Evolutionary conservation across 2,113 vertebrate species (phyloP).

Genomic region (Cromileptes altivelis): DNA sequence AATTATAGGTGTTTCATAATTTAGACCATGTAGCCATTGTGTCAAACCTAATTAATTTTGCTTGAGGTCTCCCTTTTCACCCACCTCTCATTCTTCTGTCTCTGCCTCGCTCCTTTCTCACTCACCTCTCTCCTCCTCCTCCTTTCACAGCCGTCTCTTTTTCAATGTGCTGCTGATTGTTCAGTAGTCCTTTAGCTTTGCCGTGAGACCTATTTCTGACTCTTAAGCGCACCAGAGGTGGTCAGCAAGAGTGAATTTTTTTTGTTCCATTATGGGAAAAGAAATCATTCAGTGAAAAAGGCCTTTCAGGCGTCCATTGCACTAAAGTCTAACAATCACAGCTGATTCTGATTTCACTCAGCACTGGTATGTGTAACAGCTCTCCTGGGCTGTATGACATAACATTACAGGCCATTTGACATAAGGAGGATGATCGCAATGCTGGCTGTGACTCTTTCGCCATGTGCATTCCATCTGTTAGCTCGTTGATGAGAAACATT

Average conservation of each 20-base stretch:
- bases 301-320: conserved; percentile 9
- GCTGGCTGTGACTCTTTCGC: conserved; percentile 19
- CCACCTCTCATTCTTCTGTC: conserved; percentile 38
- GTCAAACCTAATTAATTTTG: conserved; percentile 49
- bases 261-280: conserved; percentile 32
- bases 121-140: background rate
- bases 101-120: background rate
- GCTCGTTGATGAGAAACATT: conserved; percentile 26
- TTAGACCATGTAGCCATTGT: conserved; percentile 39
- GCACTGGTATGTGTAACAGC: conserved; percentile 36
- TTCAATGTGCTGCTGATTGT: conserved; percentile 53
- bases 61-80: conserved; percentile 15
- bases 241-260: conserved; percentile 32
- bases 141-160: conserved; percentile 31
- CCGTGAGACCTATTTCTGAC: conserved; percentile 61
- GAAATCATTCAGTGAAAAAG: conserved; percentile 5
- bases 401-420: conserved; percentile 54
- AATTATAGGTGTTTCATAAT: conserved; percentile 35
- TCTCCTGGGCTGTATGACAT: conserved; percentile 53
- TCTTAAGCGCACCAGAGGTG: conserved; percentile 39
- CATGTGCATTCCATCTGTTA: conserved; percentile 48
- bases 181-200: conserved; percentile 30
- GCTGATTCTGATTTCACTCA: conserved; percentile 37
- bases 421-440: conserved; percentile 24
- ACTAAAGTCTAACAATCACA: conserved; percentile 15